Evolutionary conservation across 53 echinoderm and acorn worm species (phyloP).

Genomic region (Crossaster papposus): DNA sequence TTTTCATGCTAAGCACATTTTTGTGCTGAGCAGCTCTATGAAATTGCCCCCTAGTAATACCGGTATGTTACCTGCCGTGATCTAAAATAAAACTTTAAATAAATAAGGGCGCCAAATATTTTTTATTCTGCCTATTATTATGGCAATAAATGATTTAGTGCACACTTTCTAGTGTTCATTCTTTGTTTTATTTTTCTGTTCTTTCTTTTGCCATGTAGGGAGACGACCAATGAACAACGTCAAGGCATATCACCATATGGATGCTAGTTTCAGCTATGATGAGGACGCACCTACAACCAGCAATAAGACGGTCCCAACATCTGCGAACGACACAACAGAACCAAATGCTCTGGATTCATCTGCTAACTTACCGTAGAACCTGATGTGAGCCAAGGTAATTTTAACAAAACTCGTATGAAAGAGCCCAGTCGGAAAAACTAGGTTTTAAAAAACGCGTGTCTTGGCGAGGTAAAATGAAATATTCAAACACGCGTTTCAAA

Average conservation of each 20-base stretch:
- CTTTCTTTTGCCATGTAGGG: conserved; percentile 2
- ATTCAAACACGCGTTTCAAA: too few relatives aligned
- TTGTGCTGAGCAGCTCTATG: too few relatives aligned
- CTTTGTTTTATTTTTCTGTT: not conserved
- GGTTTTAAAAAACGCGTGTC: too few relatives aligned
- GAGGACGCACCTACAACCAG: not conserved
- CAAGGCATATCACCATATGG: conserved; percentile 26
- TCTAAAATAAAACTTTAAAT: too few relatives aligned
- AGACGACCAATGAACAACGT: conserved; percentile 23
- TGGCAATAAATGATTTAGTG: too few relatives aligned
- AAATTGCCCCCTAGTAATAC: too few relatives aligned
- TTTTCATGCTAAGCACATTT: too few relatives aligned
- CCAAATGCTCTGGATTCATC: not conserved
- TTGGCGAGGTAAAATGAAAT: too few relatives aligned
- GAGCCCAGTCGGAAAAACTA: too few relatives aligned
- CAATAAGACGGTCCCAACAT: not conserved
- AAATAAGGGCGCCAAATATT: too few relatives aligned
- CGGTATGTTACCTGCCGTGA: too few relatives aligned
- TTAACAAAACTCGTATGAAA: not conserved
- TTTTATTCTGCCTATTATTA: too few relatives aligned
- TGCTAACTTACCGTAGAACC: conserved; percentile 9
- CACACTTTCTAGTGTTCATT: not conserved
- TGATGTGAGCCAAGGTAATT: conserved; percentile 13
- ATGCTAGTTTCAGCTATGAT: not conserved
- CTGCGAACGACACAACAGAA: not conserved